phyloP scores from a whole-genome alignment of 2,888 invertebrate genomes.

The Parthenolecanium corni region DNA sequence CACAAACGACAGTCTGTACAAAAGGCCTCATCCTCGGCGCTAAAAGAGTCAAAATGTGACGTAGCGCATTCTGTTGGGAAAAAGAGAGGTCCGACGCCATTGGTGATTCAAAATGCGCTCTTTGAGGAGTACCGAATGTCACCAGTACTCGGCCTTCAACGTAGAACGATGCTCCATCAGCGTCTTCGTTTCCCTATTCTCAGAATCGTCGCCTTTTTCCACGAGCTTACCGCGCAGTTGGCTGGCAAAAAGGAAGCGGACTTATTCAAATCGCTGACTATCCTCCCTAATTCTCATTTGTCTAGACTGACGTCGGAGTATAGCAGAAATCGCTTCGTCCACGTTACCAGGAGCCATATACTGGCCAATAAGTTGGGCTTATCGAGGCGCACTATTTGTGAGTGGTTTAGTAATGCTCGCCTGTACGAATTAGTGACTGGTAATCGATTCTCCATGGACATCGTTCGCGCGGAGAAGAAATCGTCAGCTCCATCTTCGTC shows the following conservation, averaged over 20 bases:
- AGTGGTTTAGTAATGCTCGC: slow-evolving; percentile 15
- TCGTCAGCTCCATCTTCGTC: too few relatives aligned
- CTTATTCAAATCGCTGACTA: neutral
- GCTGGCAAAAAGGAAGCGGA: neutral
- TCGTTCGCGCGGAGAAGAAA: too few relatives aligned
- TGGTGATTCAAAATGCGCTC: too few relatives aligned
- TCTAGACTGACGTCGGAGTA: neutral
- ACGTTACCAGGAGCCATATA: neutral
- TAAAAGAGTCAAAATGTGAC: too few relatives aligned
- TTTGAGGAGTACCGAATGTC: slow-evolving; percentile 4
- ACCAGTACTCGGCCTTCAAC: neutral
- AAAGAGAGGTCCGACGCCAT: too few relatives aligned
- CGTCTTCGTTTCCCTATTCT: neutral
- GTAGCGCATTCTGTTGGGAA: too few relatives aligned
- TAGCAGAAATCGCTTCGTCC: neutral
- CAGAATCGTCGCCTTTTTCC: neutral
- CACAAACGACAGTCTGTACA: neutral
- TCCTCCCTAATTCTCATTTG: neutral
- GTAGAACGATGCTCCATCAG: neutral
- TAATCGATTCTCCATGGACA: too few relatives aligned
- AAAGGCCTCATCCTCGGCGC: too few relatives aligned
- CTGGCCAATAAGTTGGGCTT: neutral
- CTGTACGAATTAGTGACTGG: slow-evolving; percentile 2
- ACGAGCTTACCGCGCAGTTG: neutral
- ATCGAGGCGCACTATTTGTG: neutral